phyloP scores from a whole-genome alignment of 2,888 invertebrate genomes.

The Sarcophaga carnaria region DNA sequence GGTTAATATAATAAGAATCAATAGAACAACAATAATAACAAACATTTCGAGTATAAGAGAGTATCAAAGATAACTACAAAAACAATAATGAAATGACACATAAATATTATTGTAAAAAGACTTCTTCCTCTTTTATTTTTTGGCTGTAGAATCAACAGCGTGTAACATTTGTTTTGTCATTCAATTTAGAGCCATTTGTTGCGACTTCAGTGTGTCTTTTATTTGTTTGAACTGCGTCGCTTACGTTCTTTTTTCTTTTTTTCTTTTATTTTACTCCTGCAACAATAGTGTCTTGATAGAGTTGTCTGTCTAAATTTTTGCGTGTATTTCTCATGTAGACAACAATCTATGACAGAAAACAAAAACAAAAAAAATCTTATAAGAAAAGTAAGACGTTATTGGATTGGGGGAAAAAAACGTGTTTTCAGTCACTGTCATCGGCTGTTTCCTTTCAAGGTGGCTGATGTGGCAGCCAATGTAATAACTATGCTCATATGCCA shows the following conservation, averaged over 20 bases:
- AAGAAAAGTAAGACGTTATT: background rate
- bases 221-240: background rate
- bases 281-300: conserved; percentile 67
- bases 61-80: background rate
- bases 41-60: conserved; percentile 21
- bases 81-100: conserved; percentile 38
- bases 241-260: conserved; percentile 18
- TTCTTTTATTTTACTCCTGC: conserved; percentile 14
- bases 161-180: conserved; percentile 70
- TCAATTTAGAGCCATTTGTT: conserved; percentile 63
- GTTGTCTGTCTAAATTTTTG: conserved; percentile 60
- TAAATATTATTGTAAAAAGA: conserved; percentile 63
- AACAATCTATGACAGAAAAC: conserved; percentile 43
- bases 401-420: conserved; percentile 45
- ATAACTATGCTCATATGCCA: conserved; percentile 52
- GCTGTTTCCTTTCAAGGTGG: conserved; percentile 44
- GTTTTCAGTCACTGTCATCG: conserved; percentile 32
- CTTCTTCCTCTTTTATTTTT: background rate
- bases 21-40: conserved; percentile 50
- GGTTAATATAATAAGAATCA: conserved; percentile 66
- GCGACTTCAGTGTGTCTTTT: conserved; percentile 54
- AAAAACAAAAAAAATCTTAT: conserved; percentile 19
- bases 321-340: conserved; percentile 51
- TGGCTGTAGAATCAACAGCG: conserved; percentile 67
- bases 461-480: conserved; percentile 38